phyloP scores from a whole-genome alignment of 2,888 invertebrate species.

The Caenorhabditis sinica region DNA sequence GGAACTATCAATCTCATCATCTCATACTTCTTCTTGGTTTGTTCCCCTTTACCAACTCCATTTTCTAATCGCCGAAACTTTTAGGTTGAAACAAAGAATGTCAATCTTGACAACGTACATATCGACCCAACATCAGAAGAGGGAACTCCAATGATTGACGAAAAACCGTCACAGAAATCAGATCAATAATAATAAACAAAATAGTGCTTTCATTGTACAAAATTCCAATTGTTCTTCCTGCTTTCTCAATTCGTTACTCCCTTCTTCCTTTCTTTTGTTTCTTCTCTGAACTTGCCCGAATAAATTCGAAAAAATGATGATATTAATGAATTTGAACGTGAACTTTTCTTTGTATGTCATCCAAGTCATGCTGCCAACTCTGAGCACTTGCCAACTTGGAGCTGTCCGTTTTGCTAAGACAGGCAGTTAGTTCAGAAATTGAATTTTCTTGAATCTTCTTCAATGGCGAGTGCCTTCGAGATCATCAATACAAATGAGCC shows the following conservation, averaged over 20 bases:
- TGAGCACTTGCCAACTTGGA: too few species aligned
- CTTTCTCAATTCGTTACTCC: slow-evolving; percentile 30
- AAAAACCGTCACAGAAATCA: slow-evolving; percentile 42
- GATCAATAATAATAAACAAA: slow-evolving; percentile 25
- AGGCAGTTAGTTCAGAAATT: neutral
- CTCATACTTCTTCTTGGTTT: slow-evolving; percentile 74
- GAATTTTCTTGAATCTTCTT: slow-evolving; percentile 21
- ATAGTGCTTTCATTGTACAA: slow-evolving; percentile 62
- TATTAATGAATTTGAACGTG: slow-evolving; percentile 1
- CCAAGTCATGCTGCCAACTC: neutral
- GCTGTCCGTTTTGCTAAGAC: neutral
- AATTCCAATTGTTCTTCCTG: slow-evolving; percentile 30
- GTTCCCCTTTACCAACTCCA: neutral
- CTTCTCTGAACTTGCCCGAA: slow-evolving; percentile 18
- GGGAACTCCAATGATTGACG: slow-evolving; percentile 69
- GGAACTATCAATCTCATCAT: slow-evolving; percentile 78
- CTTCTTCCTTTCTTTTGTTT: neutral
- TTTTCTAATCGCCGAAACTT: neutral
- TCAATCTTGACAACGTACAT: slow-evolving; percentile 71
- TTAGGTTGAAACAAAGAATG: slow-evolving; percentile 73
- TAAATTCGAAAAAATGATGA: slow-evolving; percentile 29
- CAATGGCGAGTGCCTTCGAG: slow-evolving; percentile 51
- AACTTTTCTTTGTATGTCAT: neutral
- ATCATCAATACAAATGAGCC: slow-evolving; percentile 51
- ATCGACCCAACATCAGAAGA: slow-evolving; percentile 62